A percentile compares a stretch with the other conserved stretches of the same genome.
phyloP scores from a whole-genome alignment of 2,888 invertebrate genomes.

The Pseudoips prasinana region DNA sequence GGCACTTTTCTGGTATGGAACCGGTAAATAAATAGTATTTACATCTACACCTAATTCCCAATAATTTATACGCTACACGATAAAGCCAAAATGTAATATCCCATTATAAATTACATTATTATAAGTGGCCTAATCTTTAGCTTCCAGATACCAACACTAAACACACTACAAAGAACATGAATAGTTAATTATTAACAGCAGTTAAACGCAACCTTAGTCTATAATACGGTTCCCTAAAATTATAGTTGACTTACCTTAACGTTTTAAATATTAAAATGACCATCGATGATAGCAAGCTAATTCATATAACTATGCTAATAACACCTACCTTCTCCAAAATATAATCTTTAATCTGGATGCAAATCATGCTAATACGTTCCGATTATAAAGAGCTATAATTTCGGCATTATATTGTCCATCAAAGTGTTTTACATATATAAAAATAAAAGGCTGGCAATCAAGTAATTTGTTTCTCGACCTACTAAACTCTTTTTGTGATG shows the following conservation, averaged over 20 bases:
- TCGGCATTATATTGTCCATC: conserved; percentile 80
- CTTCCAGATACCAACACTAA: conserved; percentile 18
- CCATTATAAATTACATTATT: too few relatives aligned
- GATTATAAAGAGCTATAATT: conserved; percentile 80
- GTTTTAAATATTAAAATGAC: conserved; percentile 75
- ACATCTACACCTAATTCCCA: too few relatives aligned
- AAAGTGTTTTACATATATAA: conserved; percentile 79
- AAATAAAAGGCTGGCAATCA: conserved; percentile 76
- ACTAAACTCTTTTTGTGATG: conserved; percentile 72
- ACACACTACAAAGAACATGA: conserved; percentile 42
- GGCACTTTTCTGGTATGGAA: too few relatives aligned
- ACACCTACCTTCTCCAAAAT: conserved; percentile 76
- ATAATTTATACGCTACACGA: too few relatives aligned
- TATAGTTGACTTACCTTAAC: conserved; percentile 61
- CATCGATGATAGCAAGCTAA: conserved; percentile 70
- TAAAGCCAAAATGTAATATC: too few relatives aligned
- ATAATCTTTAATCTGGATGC: conserved; percentile 81
- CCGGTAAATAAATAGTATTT: too few relatives aligned
- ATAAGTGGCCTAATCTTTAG: too few relatives aligned
- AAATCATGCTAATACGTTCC: conserved; percentile 80
- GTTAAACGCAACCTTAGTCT: conserved; percentile 51
- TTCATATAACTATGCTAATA: conserved; percentile 80
- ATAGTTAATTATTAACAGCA: conserved; percentile 44
- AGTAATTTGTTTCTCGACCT: conserved; percentile 78
- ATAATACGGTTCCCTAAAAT: conserved; percentile 58